A percentile compares a stretch with the other conserved stretches of the same genome.
Evolutionary conservation across 2,888 invertebrate genomes (phyloP).

Genomic region (Malacosoma neustria): DNA sequence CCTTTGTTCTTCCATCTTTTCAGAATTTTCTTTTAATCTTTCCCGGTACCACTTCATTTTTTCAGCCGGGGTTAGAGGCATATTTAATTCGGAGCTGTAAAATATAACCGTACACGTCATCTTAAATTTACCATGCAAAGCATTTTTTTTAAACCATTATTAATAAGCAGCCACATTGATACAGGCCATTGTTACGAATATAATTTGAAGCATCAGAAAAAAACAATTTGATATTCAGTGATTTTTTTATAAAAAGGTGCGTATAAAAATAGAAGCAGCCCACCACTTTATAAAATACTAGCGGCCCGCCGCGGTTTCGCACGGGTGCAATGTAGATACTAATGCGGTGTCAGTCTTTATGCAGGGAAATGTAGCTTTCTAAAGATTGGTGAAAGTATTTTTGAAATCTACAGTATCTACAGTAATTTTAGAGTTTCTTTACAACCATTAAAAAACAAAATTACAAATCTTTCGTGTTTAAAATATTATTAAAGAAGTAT

Average conservation of each 20-base stretch:
- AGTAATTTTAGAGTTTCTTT: too few relatives aligned
- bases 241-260: background rate
- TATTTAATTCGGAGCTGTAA: background rate
- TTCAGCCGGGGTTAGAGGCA: slow-evolving; percentile 4
- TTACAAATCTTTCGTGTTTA: too few relatives aligned
- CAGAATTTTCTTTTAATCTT: slow-evolving; percentile 5
- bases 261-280: background rate
- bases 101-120: background rate
- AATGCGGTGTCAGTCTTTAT: too few relatives aligned
- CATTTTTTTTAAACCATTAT: too few relatives aligned
- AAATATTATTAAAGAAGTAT: too few relatives aligned
- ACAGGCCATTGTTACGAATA: background rate
- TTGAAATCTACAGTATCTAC: too few relatives aligned
- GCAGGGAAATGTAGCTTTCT: too few relatives aligned
- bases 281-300: too few relatives aligned
- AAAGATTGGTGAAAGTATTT: too few relatives aligned
- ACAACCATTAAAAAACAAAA: too few relatives aligned
- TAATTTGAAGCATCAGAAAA: background rate
- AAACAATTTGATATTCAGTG: background rate
- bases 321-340: too few relatives aligned
- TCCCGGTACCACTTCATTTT: slow-evolving; percentile 4
- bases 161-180: background rate
- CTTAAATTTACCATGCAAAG: background rate
- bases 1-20: slow-evolving; percentile 5
- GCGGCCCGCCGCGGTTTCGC: too few relatives aligned